Conservation (phyloP, 2,113 vertebrate genomes). For the Elephas maximus region DNA sequence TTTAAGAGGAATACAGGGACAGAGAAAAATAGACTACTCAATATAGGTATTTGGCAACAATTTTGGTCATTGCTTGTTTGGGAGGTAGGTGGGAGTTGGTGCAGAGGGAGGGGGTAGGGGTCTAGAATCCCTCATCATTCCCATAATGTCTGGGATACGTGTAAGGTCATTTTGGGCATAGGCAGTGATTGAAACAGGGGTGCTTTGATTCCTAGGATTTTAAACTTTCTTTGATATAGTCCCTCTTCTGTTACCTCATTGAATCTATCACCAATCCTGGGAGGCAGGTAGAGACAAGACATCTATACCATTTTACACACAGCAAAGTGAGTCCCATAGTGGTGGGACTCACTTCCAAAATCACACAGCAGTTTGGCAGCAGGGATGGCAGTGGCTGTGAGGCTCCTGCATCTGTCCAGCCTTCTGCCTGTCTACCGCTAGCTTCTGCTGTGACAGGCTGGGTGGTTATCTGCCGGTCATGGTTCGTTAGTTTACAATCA, state of each 20-base stretch:
- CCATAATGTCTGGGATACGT: neutral
- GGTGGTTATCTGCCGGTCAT: neutral
- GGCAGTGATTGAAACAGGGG: neutral
- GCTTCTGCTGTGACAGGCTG: neutral
- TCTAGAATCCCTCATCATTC: neutral
- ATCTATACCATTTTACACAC: neutral
- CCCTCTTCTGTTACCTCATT: neutral
- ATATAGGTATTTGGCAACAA: neutral
- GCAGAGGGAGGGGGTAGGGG: neutral
- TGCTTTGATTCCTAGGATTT: neutral
- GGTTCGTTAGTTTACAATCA: neutral
- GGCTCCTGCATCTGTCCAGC: neutral
- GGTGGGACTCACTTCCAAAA: neutral
- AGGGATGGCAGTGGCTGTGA: neutral
- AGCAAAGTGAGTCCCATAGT: neutral
- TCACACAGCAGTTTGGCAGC: neutral
- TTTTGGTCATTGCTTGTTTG: neutral
- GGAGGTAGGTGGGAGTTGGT: neutral
- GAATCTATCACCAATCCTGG: neutral
- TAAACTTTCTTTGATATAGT: neutral
- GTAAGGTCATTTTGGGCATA: neutral
- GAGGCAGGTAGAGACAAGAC: neutral
- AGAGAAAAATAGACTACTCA: neutral
- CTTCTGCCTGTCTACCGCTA: neutral
- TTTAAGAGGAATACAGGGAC: neutral